phyloP scores from a whole-genome alignment of 2,113 vertebrate species.

The Siphamia tubifer region DNA sequence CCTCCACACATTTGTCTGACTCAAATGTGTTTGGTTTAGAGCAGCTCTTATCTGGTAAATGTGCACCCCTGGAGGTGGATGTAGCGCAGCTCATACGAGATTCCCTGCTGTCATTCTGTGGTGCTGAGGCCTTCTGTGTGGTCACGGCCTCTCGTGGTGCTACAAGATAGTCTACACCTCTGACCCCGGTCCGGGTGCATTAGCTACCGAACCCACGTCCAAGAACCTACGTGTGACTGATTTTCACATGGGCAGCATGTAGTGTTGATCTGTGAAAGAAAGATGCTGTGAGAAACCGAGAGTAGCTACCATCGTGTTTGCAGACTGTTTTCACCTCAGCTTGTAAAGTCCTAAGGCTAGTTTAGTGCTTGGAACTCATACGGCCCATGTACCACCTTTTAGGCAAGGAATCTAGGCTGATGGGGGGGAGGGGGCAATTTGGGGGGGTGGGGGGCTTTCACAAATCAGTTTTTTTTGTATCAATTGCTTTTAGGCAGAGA shows the following conservation, averaged over 20 bases:
- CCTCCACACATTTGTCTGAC: background rate
- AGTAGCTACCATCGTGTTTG: constrained; percentile 61
- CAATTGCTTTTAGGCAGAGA: constrained; percentile 54
- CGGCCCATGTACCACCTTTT: constrained; percentile 19
- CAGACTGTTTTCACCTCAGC: constrained; percentile 55
- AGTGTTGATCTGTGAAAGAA: background rate
- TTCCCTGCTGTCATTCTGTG: constrained; percentile 66
- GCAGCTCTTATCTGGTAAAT: constrained; percentile 28
- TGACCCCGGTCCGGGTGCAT: constrained; percentile 38
- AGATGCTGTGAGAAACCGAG: constrained; percentile 36
- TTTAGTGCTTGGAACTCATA: constrained; percentile 49
- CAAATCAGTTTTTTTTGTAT: constrained; percentile 37
- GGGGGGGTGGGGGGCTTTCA: constrained; percentile 27
- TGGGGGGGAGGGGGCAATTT: constrained; percentile 33
- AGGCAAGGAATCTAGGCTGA: constrained; percentile 47
- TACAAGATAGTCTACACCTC: constrained; percentile 66
- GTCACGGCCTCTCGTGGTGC: constrained; percentile 68
- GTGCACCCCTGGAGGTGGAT: constrained; percentile 16
- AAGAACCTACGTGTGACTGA: constrained; percentile 5
- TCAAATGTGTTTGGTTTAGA: constrained; percentile 4
- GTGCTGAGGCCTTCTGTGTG: constrained; percentile 65
- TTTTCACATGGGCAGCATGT: background rate
- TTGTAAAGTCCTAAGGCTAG: constrained; percentile 42
- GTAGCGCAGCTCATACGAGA: constrained; percentile 21
- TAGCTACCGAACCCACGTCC: constrained; percentile 34